Conservation (phyloP, 2,888 invertebrate genomes). For the Diaperis boleti region DNA sequence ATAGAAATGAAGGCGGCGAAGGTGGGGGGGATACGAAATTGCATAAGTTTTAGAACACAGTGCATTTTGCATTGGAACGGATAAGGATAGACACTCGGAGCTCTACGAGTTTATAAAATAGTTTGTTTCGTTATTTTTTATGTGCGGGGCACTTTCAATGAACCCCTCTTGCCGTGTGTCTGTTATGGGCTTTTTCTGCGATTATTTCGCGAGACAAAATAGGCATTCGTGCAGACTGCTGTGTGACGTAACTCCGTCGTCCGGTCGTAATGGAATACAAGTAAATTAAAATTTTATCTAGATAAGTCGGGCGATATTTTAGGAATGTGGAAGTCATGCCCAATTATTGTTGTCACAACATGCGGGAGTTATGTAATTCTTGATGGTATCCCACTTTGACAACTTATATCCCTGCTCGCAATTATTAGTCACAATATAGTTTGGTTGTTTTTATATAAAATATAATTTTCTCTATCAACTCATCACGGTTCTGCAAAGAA, state of each 20-base stretch:
- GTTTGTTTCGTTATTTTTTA: conserved; percentile 29
- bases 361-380: conserved; percentile 33
- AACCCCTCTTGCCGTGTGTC: no score
- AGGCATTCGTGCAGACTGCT: conserved; percentile 13
- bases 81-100: conserved; percentile 40
- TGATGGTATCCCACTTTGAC: no score
- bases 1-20: conserved; percentile 55
- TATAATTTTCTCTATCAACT: no score
- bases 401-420: not conserved
- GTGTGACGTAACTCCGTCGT: conserved; percentile 20
- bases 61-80: conserved; percentile 48
- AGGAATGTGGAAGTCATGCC: no score
- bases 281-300: conserved; percentile 28
- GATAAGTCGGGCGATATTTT: conserved; percentile 22
- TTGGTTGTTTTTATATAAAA: no score
- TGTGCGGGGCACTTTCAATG: conserved; percentile 4
- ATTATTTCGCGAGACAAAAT: conserved; percentile 14
- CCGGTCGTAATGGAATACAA: no score
- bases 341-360: conserved; percentile 17
- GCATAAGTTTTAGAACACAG: conserved; percentile 53
- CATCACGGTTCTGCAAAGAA: no score
- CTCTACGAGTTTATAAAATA: conserved; percentile 22
- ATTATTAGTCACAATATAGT: no score
- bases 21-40: conserved; percentile 52
- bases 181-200: not conserved